Percentiles rank a stretch among this genome's conserved stretches.
Conservation (phyloP, 2,797 vertebrate species). For the Rhodeus uyekii region DNA sequence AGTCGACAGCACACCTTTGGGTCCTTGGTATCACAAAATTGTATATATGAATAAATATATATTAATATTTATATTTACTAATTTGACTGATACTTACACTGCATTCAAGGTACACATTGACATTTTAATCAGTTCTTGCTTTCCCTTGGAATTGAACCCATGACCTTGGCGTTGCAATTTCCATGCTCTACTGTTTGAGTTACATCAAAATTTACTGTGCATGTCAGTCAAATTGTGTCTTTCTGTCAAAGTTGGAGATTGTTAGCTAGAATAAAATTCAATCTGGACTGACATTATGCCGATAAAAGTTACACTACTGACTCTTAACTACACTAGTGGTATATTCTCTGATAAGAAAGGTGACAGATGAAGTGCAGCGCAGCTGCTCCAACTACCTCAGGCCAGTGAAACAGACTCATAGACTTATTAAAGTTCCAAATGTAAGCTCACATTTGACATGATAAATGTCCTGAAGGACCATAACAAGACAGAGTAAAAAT, state of each 20-base stretch:
- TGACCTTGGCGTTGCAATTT: no score
- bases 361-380: constrained; percentile 3
- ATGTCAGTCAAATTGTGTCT: background rate
- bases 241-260: background rate
- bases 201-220: no score
- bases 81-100: no score
- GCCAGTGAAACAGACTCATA: constrained; percentile 27
- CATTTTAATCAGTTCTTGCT: no score
- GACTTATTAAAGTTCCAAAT: constrained; percentile 33
- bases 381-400: background rate
- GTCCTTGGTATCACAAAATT: no score
- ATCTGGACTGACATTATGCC: background rate
- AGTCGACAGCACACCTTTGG: no score
- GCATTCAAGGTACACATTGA: no score
- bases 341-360: constrained; percentile 18
- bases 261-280: background rate
- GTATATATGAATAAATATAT: no score
- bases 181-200: no score
- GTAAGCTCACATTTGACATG: constrained; percentile 25
- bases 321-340: constrained; percentile 18
- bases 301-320: constrained; percentile 6
- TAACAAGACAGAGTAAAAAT: constrained; percentile 26
- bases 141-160: no score
- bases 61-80: no score
- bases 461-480: constrained; percentile 38